phyloP scores from a whole-genome alignment of 2,888 invertebrate species.

The Crossocerus cetratus region DNA sequence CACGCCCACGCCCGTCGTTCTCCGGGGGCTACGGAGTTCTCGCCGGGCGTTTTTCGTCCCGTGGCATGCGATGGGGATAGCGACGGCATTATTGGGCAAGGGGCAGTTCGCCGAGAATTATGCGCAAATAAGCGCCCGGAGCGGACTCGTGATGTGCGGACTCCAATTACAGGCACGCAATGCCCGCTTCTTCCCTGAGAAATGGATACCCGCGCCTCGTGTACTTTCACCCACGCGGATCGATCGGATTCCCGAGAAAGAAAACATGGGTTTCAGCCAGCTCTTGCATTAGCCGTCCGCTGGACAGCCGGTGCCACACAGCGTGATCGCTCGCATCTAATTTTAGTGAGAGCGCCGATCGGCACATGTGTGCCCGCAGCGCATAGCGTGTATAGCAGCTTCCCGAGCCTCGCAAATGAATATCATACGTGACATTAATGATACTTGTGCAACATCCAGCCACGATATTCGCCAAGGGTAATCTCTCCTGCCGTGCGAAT shows the following conservation, averaged over 20 bases:
- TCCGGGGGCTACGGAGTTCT: too few species aligned
- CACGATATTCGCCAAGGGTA: too few species aligned
- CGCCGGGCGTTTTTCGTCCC: too few species aligned
- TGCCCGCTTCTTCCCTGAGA: constrained; percentile 44
- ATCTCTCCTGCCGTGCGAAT: too few species aligned
- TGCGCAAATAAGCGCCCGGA: constrained; percentile 61
- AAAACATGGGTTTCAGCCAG: constrained; percentile 41
- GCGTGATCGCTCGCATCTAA: too few species aligned
- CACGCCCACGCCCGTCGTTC: too few species aligned
- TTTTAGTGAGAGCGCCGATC: too few species aligned
- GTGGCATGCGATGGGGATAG: constrained; percentile 1
- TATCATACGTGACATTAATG: too few species aligned
- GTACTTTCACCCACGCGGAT: constrained; percentile 48
- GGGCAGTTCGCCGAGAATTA: constrained; percentile 52
- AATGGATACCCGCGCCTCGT: constrained; percentile 30
- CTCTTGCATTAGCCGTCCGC: constrained; percentile 16
- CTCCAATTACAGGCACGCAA: constrained; percentile 70
- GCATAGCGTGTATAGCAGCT: too few species aligned
- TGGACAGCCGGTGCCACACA: constrained; percentile 5
- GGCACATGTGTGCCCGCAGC: too few species aligned
- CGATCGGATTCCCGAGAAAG: constrained; percentile 40
- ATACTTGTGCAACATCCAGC: too few species aligned
- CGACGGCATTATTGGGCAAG: constrained; percentile 17
- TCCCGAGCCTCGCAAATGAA: too few species aligned
- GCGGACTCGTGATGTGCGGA: constrained; percentile 56